These are phyloP conservation scores for Zaprionus tsacasi DNA, from an alignment of 1,140 invertebrate species.

Conservation along the genomic window DNA sequence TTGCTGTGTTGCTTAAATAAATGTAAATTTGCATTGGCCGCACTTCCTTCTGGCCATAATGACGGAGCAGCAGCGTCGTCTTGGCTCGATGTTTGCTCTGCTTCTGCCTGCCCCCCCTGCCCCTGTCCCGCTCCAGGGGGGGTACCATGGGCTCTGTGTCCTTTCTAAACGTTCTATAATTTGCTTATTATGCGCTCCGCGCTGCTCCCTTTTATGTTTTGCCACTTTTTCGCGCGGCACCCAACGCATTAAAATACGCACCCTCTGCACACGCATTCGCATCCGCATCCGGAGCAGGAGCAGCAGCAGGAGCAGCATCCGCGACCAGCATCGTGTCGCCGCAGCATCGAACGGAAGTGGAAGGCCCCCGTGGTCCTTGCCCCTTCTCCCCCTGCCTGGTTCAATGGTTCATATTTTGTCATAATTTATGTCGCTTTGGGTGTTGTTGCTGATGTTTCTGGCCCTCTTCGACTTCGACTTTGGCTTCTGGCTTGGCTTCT, in stretches of 20 bases:
- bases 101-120: not conserved
- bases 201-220: slow-evolving; percentile 76
- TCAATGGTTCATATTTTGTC: slow-evolving; percentile 75
- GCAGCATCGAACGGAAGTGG: slow-evolving; percentile 31
- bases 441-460: slow-evolving; percentile 70
- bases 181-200: slow-evolving; percentile 77
- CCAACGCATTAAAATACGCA: slow-evolving; percentile 64
- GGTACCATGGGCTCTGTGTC: slow-evolving; percentile 41
- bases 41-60: slow-evolving; percentile 50
- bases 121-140: not conserved
- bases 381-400: not conserved
- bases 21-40: slow-evolving; percentile 70
- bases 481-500: slow-evolving; percentile 24
- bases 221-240: slow-evolving; percentile 57
- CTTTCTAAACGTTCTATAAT: slow-evolving; percentile 80
- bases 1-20: slow-evolving; percentile 54
- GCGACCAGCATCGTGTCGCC: not conserved
- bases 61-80: slow-evolving; percentile 29
- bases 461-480: slow-evolving; percentile 20
- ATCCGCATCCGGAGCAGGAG: too few relatives aligned
- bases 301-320: not conserved
- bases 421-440: slow-evolving; percentile 81
- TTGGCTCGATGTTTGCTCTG: slow-evolving; percentile 17
- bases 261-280: slow-evolving; percentile 41
- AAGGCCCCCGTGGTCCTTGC: slow-evolving; percentile 45